Evolutionary conservation across 1,140 invertebrate genomes (phyloP).

Genomic region (Zaprionus ghesquierei): DNA sequence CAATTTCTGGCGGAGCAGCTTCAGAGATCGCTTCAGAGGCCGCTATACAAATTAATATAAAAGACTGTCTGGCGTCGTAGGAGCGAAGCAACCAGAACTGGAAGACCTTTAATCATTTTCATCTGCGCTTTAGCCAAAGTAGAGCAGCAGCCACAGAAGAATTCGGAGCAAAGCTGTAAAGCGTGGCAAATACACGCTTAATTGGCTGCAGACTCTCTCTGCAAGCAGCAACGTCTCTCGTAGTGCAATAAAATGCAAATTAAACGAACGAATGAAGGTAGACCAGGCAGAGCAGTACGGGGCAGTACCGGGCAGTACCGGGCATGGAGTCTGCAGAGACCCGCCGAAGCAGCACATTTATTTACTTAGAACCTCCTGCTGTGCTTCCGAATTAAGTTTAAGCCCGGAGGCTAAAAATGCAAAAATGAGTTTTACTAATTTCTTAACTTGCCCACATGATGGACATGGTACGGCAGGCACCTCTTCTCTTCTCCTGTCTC

Average conservation of each 20-base stretch:
- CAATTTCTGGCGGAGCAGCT: slow-evolving; percentile 58
- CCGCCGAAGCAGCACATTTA: slow-evolving; percentile 73
- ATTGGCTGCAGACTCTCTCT: slow-evolving; percentile 71
- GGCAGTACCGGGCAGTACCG: slow-evolving; percentile 9
- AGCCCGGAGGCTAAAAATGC: slow-evolving; percentile 82
- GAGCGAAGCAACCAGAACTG: neutral
- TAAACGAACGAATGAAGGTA: slow-evolving; percentile 53
- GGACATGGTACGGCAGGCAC: slow-evolving; percentile 49
- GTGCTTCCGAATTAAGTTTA: slow-evolving; percentile 83
- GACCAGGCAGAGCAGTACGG: neutral
- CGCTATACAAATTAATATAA: slow-evolving; percentile 74
- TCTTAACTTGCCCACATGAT: slow-evolving; percentile 72
- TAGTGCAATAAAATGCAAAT: slow-evolving; percentile 82
- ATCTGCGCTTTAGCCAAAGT: slow-evolving; percentile 61
- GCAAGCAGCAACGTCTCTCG: slow-evolving; percentile 4
- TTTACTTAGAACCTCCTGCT: slow-evolving; percentile 83
- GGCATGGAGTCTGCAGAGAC: slow-evolving; percentile 10
- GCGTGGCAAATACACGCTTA: slow-evolving; percentile 82
- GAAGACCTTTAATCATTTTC: slow-evolving; percentile 74
- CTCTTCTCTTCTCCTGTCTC: neutral
- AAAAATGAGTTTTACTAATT: slow-evolving; percentile 83
- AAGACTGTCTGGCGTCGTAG: slow-evolving; percentile 44
- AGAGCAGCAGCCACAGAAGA: slow-evolving; percentile 48
- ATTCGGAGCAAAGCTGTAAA: slow-evolving; percentile 66
- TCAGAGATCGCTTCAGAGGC: neutral